Conservation (phyloP, 2,888 invertebrate genomes). For the Zele albiditarsus region DNA sequence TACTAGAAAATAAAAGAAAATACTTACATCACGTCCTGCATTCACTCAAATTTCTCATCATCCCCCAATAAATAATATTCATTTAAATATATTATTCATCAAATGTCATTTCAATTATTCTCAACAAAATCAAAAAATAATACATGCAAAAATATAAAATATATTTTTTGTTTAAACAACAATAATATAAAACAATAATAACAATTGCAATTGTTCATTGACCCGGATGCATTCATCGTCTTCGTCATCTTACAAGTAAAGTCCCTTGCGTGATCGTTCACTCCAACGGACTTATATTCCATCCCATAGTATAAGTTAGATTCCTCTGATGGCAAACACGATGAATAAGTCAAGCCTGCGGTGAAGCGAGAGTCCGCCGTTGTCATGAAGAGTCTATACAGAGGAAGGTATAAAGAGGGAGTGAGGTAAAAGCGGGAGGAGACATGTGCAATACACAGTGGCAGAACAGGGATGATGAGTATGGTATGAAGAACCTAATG, state of each 20-base stretch:
- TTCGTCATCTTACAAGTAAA: not conserved
- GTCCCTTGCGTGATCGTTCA: constrained; percentile 35
- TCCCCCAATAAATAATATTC: no score
- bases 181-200: not conserved
- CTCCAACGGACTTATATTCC: constrained; percentile 11
- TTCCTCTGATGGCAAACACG: not conserved
- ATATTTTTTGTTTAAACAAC: not conserved
- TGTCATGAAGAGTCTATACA: constrained; percentile 32
- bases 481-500: not conserved
- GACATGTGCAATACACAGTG: not conserved
- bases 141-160: no score
- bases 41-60: no score
- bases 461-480: not conserved
- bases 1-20: no score
- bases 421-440: not conserved
- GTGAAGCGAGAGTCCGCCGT: constrained; percentile 33
- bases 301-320: not conserved
- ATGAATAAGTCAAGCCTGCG: constrained; percentile 44
- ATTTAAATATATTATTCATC: no score
- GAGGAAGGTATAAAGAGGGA: constrained; percentile 15
- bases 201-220: constrained; percentile 17
- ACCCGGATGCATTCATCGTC: not conserved
- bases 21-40: no score
- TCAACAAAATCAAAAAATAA: no score
- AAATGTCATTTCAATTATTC: no score